Evolutionary conservation across 1,140 invertebrate genomes (phyloP).

Genomic region (Frieseomelitta varia): DNA sequence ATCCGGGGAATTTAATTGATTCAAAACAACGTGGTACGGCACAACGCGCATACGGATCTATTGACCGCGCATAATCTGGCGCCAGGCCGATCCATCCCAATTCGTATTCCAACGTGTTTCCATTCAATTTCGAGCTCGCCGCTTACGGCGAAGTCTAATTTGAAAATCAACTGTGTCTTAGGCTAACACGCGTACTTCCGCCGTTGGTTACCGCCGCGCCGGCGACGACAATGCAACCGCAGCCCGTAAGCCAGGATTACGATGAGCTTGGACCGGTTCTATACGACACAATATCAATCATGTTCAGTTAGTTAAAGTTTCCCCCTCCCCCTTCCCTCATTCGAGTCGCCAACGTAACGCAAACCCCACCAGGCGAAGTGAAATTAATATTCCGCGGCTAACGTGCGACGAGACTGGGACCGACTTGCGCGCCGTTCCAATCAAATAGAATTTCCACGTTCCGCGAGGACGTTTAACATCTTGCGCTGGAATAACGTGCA

Average conservation of each 20-base stretch:
- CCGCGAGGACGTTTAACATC: background rate
- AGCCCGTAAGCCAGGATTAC: slow-evolving; percentile 23
- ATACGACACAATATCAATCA: slow-evolving; percentile 31
- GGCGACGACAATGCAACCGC: slow-evolving; percentile 15
- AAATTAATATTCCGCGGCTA: slow-evolving; percentile 28
- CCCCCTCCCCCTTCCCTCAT: background rate
- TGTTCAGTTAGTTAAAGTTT: slow-evolving; percentile 38
- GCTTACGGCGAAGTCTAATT: slow-evolving; percentile 19
- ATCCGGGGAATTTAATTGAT: slow-evolving; percentile 28
- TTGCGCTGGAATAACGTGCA: too few relatives aligned
- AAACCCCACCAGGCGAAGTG: background rate
- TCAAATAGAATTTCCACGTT: slow-evolving; percentile 16
- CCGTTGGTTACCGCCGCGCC: slow-evolving; percentile 1
- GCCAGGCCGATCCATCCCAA: background rate
- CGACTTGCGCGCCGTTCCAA: slow-evolving; percentile 11
- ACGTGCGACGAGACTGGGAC: background rate
- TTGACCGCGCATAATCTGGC: slow-evolving; percentile 11
- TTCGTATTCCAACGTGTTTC: slow-evolving; percentile 20
- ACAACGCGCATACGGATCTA: background rate
- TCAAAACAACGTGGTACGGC: slow-evolving; percentile 19
- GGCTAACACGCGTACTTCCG: slow-evolving; percentile 9
- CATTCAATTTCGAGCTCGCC: slow-evolving; percentile 27
- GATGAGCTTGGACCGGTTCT: background rate
- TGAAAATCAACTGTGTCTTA: slow-evolving; percentile 32
- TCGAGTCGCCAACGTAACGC: background rate